A percentile compares a stretch with the other conserved stretches of the same genome.
Conservation (phyloP, 2,888 invertebrate genomes). For the Scaptomyza caliginosa region DNA sequence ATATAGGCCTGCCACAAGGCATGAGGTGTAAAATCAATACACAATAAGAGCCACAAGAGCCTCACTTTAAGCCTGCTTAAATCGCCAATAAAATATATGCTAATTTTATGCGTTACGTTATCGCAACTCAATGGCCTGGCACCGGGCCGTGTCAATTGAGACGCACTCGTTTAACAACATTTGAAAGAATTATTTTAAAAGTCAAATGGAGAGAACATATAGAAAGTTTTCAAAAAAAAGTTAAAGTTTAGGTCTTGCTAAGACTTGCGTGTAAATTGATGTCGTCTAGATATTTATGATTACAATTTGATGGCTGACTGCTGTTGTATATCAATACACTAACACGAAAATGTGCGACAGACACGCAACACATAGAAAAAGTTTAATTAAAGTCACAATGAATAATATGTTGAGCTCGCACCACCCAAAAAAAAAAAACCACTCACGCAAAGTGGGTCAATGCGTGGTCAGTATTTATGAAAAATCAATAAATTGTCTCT, state of each 20-base stretch:
- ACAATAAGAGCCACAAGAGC: slow-evolving; percentile 34
- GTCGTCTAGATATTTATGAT: slow-evolving; percentile 63
- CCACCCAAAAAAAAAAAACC: slow-evolving; percentile 10
- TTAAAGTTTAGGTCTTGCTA: slow-evolving; percentile 1
- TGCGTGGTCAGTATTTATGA: slow-evolving; percentile 59
- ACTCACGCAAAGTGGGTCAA: slow-evolving; percentile 69
- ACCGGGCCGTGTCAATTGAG: slow-evolving; percentile 43
- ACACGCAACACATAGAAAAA: slow-evolving; percentile 51
- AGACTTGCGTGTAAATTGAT: slow-evolving; percentile 63
- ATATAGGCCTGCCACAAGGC: slow-evolving; percentile 1
- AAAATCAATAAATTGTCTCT: slow-evolving; percentile 57
- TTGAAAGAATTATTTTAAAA: slow-evolving; percentile 15
- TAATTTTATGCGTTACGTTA: slow-evolving; percentile 46
- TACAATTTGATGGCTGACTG: slow-evolving; percentile 13
- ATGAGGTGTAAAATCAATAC: slow-evolving; percentile 72
- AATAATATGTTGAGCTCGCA: slow-evolving; percentile 54
- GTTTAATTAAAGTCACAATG: slow-evolving; percentile 74
- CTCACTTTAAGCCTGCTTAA: slow-evolving; percentile 29
- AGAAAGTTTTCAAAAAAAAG: neutral
- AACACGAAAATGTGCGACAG: slow-evolving; percentile 44
- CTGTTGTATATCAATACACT: slow-evolving; percentile 19
- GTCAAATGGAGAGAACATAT: neutral
- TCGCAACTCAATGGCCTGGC: slow-evolving; percentile 43
- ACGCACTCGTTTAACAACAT: neutral
- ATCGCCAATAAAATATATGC: slow-evolving; percentile 57